Evolutionary conservation across 2,888 invertebrate genomes (phyloP), one percentile per base, ranked within the genome.

Genomic region (Neria commutata): DNA sequence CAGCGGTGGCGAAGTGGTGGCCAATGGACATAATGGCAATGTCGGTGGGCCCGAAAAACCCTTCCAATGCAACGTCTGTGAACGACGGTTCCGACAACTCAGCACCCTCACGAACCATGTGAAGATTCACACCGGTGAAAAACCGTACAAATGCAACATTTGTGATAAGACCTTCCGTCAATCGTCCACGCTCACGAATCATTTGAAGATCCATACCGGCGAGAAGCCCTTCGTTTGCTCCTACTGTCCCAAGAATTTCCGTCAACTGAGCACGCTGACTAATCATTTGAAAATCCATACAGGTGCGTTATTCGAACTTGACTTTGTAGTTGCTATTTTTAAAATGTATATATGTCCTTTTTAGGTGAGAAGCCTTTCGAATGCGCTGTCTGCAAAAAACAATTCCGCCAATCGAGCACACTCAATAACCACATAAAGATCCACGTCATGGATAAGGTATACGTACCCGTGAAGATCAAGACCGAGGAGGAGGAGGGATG

Each of bases 381-480:
- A 72, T 81, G 81, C 69, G 81, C 80, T 63, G 81, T 81, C 63
- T 81, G 81, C 74, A 81, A 81, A 68, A 81, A 81, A 71, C 81
- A 82, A 73, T 82, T 82, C 75, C 81, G 82, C 64, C 82, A 82
- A 72, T 81, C 80, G 56, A 81, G 80, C 64, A 82, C 82, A 61
- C 77, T 82, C 62, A 82, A 82, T 71, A 82, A 82, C 74, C 82
- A 82, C 69, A 82, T 82, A 78, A 82, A 82, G 72, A 81, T 82
- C 58, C 82, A 82, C 59, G 81, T 82, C 52, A 80, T 81, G 77
- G 82, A 82, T 72, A 82, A 81, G 71, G 78, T 81, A 33, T 82
- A 81, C 66, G 76, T 81, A 67, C 80, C 81, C 68, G 78, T 79
- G 25, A 81, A 81, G 68, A 81, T 81, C 63, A 81, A 81, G 74